These are phyloP conservation scores for Chiropotes sagulatus DNA, from an alignment of 2,797 vertebrate genomes.

Conservation along the genomic window DNA sequence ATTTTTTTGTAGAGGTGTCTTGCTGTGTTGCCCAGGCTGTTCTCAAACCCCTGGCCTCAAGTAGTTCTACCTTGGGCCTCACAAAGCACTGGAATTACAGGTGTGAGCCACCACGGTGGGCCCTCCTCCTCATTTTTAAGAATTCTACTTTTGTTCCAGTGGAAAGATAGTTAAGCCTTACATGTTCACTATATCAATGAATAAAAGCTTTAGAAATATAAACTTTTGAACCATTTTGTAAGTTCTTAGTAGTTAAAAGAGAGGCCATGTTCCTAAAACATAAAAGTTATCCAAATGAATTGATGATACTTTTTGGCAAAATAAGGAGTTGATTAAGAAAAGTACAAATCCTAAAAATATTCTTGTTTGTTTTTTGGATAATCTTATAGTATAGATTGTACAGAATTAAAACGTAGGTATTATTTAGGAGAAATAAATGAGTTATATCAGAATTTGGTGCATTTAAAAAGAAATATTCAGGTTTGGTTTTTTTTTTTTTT, in stretches of 20 bases:
- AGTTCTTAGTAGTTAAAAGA: constrained; percentile 21
- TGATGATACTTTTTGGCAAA: constrained; percentile 25
- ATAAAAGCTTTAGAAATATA: constrained; percentile 41
- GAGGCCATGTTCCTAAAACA: constrained; percentile 38
- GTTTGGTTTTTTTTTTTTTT: neutral
- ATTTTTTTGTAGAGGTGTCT: neutral
- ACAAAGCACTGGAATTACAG: neutral
- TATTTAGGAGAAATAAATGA: constrained; percentile 45
- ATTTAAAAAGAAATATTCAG: neutral
- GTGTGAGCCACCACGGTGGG: neutral
- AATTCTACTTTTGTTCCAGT: constrained; percentile 15
- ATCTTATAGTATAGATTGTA: neutral
- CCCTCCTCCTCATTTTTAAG: neutral
- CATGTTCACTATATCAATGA: constrained; percentile 17
- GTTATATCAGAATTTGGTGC: neutral
- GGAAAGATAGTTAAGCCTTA: constrained; percentile 33
- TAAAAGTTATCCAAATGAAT: constrained; percentile 37
- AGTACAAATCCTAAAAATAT: constrained; percentile 17
- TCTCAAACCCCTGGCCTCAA: neutral
- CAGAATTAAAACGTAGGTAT: constrained; percentile 42
- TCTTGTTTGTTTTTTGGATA: neutral
- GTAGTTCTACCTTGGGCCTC: neutral
- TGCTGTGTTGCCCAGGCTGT: neutral
- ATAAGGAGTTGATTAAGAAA: constrained; percentile 26
- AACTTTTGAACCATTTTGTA: neutral